Evolutionary conservation across 2,888 invertebrate species (phyloP), one percentile per base, ranked within the genome.

Genomic region (Nycteola revayana): DNA sequence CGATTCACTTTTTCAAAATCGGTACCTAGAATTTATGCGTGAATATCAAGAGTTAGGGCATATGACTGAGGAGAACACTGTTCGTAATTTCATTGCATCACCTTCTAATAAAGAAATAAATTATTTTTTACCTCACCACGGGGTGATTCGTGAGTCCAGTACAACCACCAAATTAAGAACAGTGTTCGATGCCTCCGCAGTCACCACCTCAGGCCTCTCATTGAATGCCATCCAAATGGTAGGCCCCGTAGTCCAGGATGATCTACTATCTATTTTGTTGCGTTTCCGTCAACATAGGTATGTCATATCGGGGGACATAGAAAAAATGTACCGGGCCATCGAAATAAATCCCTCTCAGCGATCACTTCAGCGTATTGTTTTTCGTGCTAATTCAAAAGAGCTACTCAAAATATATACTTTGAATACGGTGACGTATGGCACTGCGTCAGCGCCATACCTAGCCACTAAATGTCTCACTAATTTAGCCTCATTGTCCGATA

Each of bases 121-220:
- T 1, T 57, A 55, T 32, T 54, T 45, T 30, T 32, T 63, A 28
- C 55, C 56, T 4, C 59, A 59, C 28, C 59, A 59, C 24, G 48
- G 45, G 1, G 53, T 58, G 0, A 20, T 49, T 3, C 39, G 48
- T 4, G 45, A 51, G 6, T 26, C 39, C 3, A 47, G 53, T 24
- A 24, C 28, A 1, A 55, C 56, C 1, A 60, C 60, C 0, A 58
- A 57, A 27, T 34, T 60, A 1, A 42, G 57, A 3, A 38, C 40
- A 1, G 61, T 64, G 3, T 60, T 56, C 22, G 53, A 58, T 26
- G 57, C 46, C 0, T 51, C 53, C 7, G 35, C 37, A 1, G 23
- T 26, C 9, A 29, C 42, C 2, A 24, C 23, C 9, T 26, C 32
- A 7, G 43, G 37, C 1, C 33, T 32, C 9, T 51, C 49, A 3